phyloP scores from a whole-genome alignment of 1,140 invertebrate species.

The Nephila pilipes region DNA sequence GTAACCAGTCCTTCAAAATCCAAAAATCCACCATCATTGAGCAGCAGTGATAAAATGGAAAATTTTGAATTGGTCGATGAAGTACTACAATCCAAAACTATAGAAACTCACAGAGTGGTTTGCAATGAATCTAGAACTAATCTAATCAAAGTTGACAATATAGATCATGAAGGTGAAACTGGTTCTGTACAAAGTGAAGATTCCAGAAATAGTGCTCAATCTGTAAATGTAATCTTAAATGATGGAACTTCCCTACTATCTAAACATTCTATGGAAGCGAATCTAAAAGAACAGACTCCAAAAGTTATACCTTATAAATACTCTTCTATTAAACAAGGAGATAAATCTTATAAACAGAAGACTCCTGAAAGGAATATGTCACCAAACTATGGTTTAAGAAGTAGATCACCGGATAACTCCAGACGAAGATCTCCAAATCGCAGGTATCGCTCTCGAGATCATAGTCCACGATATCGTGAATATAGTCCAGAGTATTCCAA shows the following conservation, averaged over 20 bases:
- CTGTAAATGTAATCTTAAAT: background rate
- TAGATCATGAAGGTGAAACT: too few species aligned
- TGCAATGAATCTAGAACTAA: background rate
- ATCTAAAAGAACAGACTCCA: background rate
- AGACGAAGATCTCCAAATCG: background rate
- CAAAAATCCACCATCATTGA: background rate
- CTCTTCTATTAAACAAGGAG: background rate
- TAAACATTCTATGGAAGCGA: background rate
- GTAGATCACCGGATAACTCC: background rate
- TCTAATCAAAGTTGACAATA: too few species aligned
- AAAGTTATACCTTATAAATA: background rate
- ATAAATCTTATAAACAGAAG: background rate
- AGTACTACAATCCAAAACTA: background rate
- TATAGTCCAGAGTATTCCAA: background rate
- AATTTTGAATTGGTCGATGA: background rate
- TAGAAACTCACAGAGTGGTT: background rate
- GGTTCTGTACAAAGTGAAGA: too few species aligned
- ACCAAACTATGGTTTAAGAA: background rate
- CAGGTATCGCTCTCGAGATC: background rate
- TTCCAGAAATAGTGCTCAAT: too few species aligned
- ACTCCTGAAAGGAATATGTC: background rate
- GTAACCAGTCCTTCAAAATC: background rate
- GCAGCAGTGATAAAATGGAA: too few species aligned
- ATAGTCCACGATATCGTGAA: background rate
- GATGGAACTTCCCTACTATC: background rate